Evolutionary conservation across 2,797 vertebrate species (phyloP).

Genomic region (Clarias laeviceps): DNA sequence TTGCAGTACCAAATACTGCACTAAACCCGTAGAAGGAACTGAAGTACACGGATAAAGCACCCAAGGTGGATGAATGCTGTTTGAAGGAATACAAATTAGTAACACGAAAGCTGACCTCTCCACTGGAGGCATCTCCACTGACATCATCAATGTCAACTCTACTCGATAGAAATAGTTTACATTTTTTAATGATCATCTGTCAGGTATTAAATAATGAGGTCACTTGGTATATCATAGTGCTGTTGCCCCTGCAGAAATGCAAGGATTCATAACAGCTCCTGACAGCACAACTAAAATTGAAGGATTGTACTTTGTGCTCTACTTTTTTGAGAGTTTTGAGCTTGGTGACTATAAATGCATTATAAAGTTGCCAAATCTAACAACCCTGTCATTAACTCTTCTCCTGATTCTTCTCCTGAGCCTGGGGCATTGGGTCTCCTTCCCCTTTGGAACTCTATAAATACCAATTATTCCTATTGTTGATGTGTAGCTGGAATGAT

Average conservation of each 20-base stretch:
- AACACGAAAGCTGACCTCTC: neutral
- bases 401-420: neutral
- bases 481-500: neutral
- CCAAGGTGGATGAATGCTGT: neutral
- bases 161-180: neutral
- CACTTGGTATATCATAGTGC: neutral
- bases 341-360: neutral
- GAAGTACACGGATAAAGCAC: no score
- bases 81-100: neutral
- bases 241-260: neutral
- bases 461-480: neutral
- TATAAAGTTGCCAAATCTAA: neutral
- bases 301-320: neutral
- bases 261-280: neutral
- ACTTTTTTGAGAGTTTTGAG: neutral
- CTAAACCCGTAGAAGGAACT: no score
- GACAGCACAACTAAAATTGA: neutral
- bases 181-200: neutral
- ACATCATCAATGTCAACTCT: neutral
- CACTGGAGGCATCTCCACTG: neutral
- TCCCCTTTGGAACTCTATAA: neutral
- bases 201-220: neutral
- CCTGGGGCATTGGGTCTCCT: neutral
- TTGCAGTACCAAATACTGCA: no score
- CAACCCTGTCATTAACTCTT: neutral